phyloP scores from a whole-genome alignment of 2,888 invertebrate genomes.

The Tinea trinotella region DNA sequence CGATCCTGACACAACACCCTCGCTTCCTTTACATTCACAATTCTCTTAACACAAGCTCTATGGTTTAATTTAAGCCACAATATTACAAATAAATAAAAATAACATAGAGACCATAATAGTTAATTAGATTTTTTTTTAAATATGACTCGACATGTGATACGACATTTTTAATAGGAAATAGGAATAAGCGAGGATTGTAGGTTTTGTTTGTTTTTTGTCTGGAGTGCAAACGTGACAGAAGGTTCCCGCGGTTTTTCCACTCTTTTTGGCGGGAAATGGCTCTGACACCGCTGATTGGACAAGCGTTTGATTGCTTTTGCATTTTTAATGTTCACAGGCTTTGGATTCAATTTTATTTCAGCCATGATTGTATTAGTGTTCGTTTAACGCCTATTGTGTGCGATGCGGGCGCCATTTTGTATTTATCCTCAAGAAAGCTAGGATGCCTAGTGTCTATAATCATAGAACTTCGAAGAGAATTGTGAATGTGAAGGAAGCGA shows the following conservation, averaged over 20 bases:
- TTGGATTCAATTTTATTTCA: not conserved
- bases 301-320: not conserved
- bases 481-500: too few species aligned
- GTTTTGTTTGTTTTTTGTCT: conserved; percentile 10
- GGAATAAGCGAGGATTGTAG: not conserved
- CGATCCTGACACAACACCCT: too few species aligned
- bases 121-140: not conserved
- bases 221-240: not conserved
- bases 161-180: not conserved
- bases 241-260: not conserved
- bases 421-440: too few species aligned
- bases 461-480: too few species aligned
- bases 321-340: not conserved
- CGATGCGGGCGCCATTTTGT: too few species aligned
- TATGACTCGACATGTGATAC: not conserved
- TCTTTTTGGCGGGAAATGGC: conserved; percentile 4
- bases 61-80: too few species aligned
- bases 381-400: too few species aligned
- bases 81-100: not conserved
- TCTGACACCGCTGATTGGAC: conserved; percentile 10
- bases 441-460: too few species aligned
- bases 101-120: not conserved
- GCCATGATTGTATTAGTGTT: not conserved
- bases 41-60: too few species aligned
- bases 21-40: too few species aligned